phyloP scores from a whole-genome alignment of 2,797 vertebrate genomes.

The Parotocinclus haroldoi region DNA sequence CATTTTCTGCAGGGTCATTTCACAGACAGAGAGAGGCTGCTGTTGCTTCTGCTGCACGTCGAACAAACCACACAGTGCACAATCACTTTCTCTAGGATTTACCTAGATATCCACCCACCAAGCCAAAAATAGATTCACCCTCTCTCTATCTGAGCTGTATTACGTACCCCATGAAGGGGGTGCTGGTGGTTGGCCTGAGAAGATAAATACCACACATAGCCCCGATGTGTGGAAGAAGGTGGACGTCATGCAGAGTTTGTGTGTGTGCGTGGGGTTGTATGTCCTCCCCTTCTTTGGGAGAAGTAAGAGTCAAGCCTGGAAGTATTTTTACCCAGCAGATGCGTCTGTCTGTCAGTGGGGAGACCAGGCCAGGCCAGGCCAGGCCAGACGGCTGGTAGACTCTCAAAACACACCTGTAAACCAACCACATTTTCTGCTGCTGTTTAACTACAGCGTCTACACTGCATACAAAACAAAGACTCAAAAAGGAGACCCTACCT shows the following conservation, averaged over 20 bases:
- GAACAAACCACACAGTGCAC: constrained; percentile 25
- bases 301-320: constrained; percentile 44
- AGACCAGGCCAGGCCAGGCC: no score
- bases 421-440: background rate
- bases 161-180: constrained; percentile 47
- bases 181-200: constrained; percentile 22
- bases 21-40: constrained; percentile 31
- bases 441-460: background rate
- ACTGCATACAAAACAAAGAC: no score
- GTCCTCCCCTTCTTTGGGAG: constrained; percentile 63
- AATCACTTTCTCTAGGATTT: constrained; percentile 55
- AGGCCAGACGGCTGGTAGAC: constrained; percentile 35
- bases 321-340: constrained; percentile 92
- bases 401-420: constrained; percentile 21
- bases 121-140: constrained; percentile 72
- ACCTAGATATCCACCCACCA: constrained; percentile 48
- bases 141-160: constrained; percentile 47
- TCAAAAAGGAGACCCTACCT: no score
- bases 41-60: constrained; percentile 33
- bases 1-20: constrained; percentile 79
- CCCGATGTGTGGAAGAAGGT: constrained; percentile 12
- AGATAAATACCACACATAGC: background rate
- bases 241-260: constrained; percentile 1
- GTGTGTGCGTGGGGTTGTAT: constrained; percentile 14
- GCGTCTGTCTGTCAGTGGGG: constrained; percentile 75